Base-by-base conservation (phyloP, 2,888 invertebrate genomes). In the Dynastes maya region DNA sequence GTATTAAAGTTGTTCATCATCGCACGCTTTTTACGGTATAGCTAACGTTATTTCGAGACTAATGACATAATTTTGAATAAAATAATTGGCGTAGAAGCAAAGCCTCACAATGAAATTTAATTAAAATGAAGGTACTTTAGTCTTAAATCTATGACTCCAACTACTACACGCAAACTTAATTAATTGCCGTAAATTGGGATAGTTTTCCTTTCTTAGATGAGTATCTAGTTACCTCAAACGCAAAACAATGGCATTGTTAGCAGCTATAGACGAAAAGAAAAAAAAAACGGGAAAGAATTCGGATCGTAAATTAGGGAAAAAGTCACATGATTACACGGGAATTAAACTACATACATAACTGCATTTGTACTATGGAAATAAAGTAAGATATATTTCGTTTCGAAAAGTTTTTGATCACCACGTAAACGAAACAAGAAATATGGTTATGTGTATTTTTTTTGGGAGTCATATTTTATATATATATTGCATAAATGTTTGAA, bases 131-230 rank as follows among this genome's bases (percentile, higher is more conserved):
- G 45, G 70, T 22, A 53, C n/a, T 70, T 70, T 70, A 70, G 40
- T 70, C 29, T 40, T 70, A 13, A 55, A 70, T 70, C 51, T 71
- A 55, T 55, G 53, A 71, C 51, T 71, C 29, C 9, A 71, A 71
- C 71, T 37, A 45, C 11, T 58, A 55, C 71, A 58, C 71, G 71
- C 53, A 45, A 32, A 71, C 29, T 51, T 51, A 70, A 71, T 55
- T 71, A 71, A 71, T 71, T 51, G 58, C 58, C 32, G 32, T 32
- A 55, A 71, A 58, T 71, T 51, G 55, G 58, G 70, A 70, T 68
- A 68, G 70, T 55, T 71, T 71, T 58, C 71, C 71, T 71, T 27
- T 49, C 13, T 3, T 32, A 71, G 71, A 71, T 58, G 45, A 71
- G 49, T 16, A 71, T 58, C 51, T 71, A 71, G 55, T 71, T 71